Conservation (phyloP, 2,888 invertebrate species). For the Melanotus villosus region DNA sequence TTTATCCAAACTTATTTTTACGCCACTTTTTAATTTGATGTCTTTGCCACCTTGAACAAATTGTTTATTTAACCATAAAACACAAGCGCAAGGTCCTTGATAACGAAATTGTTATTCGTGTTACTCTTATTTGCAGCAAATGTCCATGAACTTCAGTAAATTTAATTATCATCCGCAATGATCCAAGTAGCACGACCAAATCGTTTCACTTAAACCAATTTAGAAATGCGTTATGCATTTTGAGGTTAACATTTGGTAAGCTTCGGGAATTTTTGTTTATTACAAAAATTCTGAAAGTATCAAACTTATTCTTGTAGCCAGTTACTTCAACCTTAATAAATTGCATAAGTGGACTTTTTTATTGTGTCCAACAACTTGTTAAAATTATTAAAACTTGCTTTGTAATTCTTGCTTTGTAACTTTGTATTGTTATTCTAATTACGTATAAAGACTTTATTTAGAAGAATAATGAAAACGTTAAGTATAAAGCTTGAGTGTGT, state of each 20-base stretch:
- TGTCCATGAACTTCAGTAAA: background rate
- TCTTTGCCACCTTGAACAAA: no score
- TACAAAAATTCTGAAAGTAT: constrained; percentile 10
- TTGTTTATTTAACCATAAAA: no score
- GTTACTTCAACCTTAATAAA: constrained; percentile 12
- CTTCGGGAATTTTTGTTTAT: background rate
- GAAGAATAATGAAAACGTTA: no score
- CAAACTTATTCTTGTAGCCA: background rate
- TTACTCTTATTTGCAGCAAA: background rate
- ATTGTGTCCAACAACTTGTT: background rate
- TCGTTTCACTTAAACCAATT: background rate
- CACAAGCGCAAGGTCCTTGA: no score
- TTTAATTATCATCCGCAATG: background rate
- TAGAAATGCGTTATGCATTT: background rate
- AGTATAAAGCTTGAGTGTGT: no score
- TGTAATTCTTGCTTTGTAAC: background rate
- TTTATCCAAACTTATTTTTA: no score
- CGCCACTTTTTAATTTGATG: no score
- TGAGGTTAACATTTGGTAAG: background rate
- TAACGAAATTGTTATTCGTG: constrained; percentile 11
- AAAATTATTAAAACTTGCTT: background rate
- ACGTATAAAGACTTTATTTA: no score
- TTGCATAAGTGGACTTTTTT: background rate
- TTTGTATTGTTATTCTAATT: background rate
- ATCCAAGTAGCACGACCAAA: background rate